Conservation (phyloP, 2,888 invertebrate species). For the Priocnemis perturbator region DNA sequence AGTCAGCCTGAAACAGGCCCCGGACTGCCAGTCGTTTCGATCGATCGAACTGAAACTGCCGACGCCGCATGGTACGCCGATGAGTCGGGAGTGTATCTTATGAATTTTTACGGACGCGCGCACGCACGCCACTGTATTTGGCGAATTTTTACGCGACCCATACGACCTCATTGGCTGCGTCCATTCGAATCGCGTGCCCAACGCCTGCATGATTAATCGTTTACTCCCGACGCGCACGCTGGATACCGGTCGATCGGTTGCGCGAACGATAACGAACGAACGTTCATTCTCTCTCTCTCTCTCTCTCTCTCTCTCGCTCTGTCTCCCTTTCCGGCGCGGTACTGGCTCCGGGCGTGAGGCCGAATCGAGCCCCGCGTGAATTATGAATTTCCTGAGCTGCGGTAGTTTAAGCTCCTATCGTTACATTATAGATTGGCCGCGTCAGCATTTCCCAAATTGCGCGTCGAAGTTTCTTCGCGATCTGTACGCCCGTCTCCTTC, state of each 20-base stretch:
- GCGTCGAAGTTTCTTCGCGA: neutral
- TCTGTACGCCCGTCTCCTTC: neutral
- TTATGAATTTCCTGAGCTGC: constrained; percentile 44
- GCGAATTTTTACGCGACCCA: constrained; percentile 50
- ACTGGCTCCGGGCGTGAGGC: constrained; percentile 27
- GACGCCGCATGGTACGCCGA: constrained; percentile 2
- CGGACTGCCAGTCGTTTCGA: constrained; percentile 28
- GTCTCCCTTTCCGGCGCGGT: neutral
- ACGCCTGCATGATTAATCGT: constrained; percentile 55
- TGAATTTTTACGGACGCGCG: no score
- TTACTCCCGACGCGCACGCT: constrained; percentile 35
- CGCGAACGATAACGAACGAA: constrained; percentile 47
- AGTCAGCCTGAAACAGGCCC: constrained; percentile 28
- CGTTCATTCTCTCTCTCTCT: constrained; percentile 17
- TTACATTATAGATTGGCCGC: constrained; percentile 10
- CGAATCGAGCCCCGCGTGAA: constrained; percentile 35
- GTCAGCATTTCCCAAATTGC: constrained; percentile 23
- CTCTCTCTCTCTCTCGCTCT: no score
- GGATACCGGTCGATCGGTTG: constrained; percentile 45
- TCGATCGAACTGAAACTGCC: constrained; percentile 35
- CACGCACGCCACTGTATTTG: no score
- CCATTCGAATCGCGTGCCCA: constrained; percentile 26
- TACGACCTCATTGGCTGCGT: constrained; percentile 32
- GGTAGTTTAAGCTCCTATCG: constrained; percentile 22
- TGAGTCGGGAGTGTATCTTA: neutral